Evolutionary conservation across 1,140 invertebrate genomes (phyloP), one percentile per base, ranked within the genome.

Genomic region (Diabrotica virgifera): DNA sequence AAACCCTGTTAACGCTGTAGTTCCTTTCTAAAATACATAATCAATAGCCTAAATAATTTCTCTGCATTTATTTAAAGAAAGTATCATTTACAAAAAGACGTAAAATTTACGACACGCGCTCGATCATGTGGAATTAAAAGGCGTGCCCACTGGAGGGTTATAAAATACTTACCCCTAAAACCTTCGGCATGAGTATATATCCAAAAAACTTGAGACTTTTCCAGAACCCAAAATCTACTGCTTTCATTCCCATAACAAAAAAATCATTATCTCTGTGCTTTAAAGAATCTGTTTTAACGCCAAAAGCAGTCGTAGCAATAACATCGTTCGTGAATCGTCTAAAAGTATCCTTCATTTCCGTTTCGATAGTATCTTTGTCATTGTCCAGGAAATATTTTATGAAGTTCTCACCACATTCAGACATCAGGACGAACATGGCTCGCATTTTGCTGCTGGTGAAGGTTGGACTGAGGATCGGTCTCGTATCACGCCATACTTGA

Each of bases 371-470:
- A 40, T 64, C 53, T 6, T 52, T 5, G 52, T 53, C 13, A 58
- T 72, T 54, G 11, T 74, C 63, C 0, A 65, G 11, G 46, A 76
- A 74, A 67, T 74, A 66, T 1, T 73, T 38, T 5, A 71, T 63
- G 13, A 61, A 61, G 11, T 50, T 51, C 12, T 61, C 59, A 3
- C 14, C 35, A 40, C 56, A 58, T n/a, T 77, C 64, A 3, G 60
- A 67, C 5, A 79, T 74, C 10, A 79, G 52, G 40, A 70, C 13
- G 56, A 79, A 79, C 71, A 79, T 72, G 11, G 70, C 63, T 54
- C 75, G 74, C 74, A 80, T 77, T 70, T 78, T 80, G 14, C 67
- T 72, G 0, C 76, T 65, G 0, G 79, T 81, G 60, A 80, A 82
- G 8, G 78, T 70, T 10, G 80, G 79, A 55, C 68, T 76, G 2